phyloP scores from a whole-genome alignment of 2,797 vertebrate species.

The Pygocentrus nattereri region DNA sequence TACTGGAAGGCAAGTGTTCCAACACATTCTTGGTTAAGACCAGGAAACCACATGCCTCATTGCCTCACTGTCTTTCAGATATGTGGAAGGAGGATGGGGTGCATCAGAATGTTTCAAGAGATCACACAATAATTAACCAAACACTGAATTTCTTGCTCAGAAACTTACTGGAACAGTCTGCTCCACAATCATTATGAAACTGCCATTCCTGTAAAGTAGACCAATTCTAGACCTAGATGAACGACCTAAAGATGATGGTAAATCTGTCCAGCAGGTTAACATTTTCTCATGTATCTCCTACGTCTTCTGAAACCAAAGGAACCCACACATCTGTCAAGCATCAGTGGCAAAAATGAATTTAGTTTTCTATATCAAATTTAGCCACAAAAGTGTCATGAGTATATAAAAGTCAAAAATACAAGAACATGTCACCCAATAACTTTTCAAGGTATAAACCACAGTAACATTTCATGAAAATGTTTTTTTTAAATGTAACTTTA shows the following conservation, averaged over 20 bases:
- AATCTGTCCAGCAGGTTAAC: not conserved
- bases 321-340: too few relatives aligned
- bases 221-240: not conserved
- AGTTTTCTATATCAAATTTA: too few relatives aligned
- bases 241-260: not conserved
- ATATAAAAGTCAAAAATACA: too few relatives aligned
- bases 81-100: not conserved
- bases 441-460: too few relatives aligned
- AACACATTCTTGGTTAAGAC: constrained; percentile 13
- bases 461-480: too few relatives aligned
- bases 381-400: too few relatives aligned
- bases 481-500: too few relatives aligned
- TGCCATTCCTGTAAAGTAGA: not conserved
- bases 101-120: not conserved
- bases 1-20: not conserved
- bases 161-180: not conserved
- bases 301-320: too few relatives aligned
- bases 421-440: too few relatives aligned
- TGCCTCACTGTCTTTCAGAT: constrained; percentile 2
- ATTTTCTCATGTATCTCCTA: too few relatives aligned
- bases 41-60: not conserved
- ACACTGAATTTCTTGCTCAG: not conserved
- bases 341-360: too few relatives aligned
- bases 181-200: too few relatives aligned
- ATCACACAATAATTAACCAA: not conserved